Evolutionary conservation across 2,888 invertebrate species (phyloP), one percentile per base, ranked within the genome.

Genomic region (Euzophera pinguis): DNA sequence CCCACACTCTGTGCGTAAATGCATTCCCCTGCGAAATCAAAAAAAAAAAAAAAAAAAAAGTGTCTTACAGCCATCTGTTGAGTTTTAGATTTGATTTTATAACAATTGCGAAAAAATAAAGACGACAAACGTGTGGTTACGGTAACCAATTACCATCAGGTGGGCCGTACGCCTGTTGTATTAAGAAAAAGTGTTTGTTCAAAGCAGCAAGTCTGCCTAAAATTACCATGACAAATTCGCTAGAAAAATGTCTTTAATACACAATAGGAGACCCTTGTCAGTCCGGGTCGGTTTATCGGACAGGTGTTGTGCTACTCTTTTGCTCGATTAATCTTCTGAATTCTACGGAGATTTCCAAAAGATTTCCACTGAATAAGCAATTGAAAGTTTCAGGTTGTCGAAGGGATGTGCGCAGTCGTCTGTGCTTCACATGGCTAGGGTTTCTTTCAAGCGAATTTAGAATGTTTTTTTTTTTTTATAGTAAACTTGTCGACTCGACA

Each of bases 261-360:
- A 45, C 45, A 45, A 45, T 34, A 34, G 27, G 2, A n/a, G 4
- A 45, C 45, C 45, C 45, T 32, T 32, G 45, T 45, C 45, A 45
- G 32, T 14, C 27, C 16, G 27, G 14, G 1, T 14, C 10, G 34
- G 12, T 10, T 43, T 45, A 45, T 32, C 45, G 7, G 45, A 45
- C 45, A 45, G 32, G 32, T 45, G 45, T 32, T 45, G 16, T 29
- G 32, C 16, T 32, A 10, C 45, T 45, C 32, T 16, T 16, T 32
- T 16, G 32, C 32, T 45, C 32, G 45, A 45, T 45, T 45, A 45
- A 45, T 45, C 45, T 45, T 14, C 13, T 13, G 12, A 27, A 12
- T 29, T 43, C n/a, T 10, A 32, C n/a, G 16, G 32, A 34, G 32
- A 32, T 45, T 32, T 32, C 2, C n/a, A 2, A 43, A 14, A 45